These are phyloP conservation scores for Crotalus viridis DNA, from an alignment of 2,113 vertebrate species.

Conservation along the genomic window DNA sequence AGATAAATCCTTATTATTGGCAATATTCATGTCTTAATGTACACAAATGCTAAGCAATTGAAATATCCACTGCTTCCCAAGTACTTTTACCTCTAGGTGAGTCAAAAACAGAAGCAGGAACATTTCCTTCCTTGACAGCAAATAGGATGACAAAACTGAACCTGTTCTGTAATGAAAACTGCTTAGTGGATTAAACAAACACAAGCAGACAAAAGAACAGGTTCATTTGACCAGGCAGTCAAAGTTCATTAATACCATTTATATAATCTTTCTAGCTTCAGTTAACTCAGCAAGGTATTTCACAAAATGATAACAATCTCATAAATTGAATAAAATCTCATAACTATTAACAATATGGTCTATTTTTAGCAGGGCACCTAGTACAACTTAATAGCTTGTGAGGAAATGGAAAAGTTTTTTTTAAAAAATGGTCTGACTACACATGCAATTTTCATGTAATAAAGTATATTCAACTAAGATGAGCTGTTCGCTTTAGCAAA, in stretches of 20 bases:
- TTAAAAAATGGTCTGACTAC: constrained; percentile 67
- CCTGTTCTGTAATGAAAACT: constrained; percentile 76
- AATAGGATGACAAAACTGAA: constrained; percentile 82
- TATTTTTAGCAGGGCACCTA: constrained; percentile 86
- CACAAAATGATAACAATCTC: constrained; percentile 85
- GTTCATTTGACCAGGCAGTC: constrained; percentile 73
- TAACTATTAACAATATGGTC: constrained; percentile 88
- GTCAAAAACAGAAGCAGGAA: constrained; percentile 71
- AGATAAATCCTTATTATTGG: neutral
- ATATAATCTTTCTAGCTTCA: constrained; percentile 86
- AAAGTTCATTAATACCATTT: constrained; percentile 89
- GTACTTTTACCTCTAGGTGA: constrained; percentile 21
- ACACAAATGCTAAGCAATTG: constrained; percentile 1
- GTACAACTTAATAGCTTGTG: constrained; percentile 85
- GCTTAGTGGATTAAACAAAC: neutral
- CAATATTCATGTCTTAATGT: constrained; percentile 13
- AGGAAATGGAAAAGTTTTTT: constrained; percentile 67
- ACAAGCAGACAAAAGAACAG: neutral
- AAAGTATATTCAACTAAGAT: constrained; percentile 54
- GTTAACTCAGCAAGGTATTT: constrained; percentile 86
- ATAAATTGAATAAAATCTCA: constrained; percentile 88
- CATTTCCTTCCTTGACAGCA: constrained; percentile 77
- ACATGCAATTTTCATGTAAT: constrained; percentile 66
- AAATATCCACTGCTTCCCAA: constrained; percentile 9
- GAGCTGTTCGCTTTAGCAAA: neutral